These are phyloP conservation scores for Stegodyphus dumicola DNA, from an alignment of 1,140 invertebrate species.

Conservation along the genomic window DNA sequence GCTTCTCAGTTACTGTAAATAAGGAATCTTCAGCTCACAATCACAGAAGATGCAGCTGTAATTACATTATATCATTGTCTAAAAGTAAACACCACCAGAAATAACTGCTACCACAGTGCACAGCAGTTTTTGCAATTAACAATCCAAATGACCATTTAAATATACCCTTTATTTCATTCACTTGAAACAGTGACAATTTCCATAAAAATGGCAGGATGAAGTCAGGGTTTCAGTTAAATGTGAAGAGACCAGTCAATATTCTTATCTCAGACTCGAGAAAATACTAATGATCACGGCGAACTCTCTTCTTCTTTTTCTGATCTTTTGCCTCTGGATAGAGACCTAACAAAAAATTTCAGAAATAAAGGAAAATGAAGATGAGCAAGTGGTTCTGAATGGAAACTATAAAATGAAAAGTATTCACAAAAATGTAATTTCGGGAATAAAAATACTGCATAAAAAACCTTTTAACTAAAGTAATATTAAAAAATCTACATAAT, in stretches of 20 bases:
- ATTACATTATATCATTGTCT: not conserved
- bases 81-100: slow-evolving; percentile 18
- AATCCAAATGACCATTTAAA: slow-evolving; percentile 37
- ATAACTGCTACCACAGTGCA: slow-evolving; percentile 14
- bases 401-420: too few species aligned
- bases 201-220: slow-evolving; percentile 54
- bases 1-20: not conserved
- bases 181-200: slow-evolving; percentile 35
- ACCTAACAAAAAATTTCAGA: not conserved
- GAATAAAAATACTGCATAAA: too few species aligned
- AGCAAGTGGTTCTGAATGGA: not conserved
- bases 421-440: too few species aligned
- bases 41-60: slow-evolving; percentile 1
- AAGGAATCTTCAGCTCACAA: slow-evolving; percentile 16
- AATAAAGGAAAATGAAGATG: not conserved
- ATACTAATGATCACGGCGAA: slow-evolving; percentile 54
- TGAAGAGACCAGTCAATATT: slow-evolving; percentile 35
- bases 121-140: not conserved
- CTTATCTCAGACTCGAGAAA: slow-evolving; percentile 22
- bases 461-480: too few species aligned
- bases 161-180: slow-evolving; percentile 29
- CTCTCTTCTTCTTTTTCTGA: slow-evolving; percentile 57
- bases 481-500: too few species aligned
- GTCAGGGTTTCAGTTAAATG: slow-evolving; percentile 33
- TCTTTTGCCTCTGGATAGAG: slow-evolving; percentile 44